These are phyloP conservation scores for Pterostichus madidus DNA, from an alignment of 2,888 invertebrate species.

Conservation along the genomic window DNA sequence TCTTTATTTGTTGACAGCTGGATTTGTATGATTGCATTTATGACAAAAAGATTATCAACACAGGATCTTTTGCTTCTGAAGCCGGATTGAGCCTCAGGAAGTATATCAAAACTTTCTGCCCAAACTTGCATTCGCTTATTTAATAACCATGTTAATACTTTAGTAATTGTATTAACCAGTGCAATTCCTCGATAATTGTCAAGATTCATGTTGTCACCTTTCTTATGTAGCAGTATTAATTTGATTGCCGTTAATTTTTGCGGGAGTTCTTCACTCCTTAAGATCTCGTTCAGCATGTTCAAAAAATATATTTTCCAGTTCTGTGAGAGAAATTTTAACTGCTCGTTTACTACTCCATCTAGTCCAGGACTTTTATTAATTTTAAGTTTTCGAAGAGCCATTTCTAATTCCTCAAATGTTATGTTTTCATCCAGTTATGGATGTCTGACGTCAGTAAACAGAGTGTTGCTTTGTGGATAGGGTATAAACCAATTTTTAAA, in stretches of 20 bases:
- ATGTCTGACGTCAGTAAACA: background rate
- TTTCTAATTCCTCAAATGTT: background rate
- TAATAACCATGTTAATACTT: background rate
- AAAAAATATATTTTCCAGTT: background rate
- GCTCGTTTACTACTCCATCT: background rate
- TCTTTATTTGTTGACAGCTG: background rate
- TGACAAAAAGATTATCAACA: background rate
- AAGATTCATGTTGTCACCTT: background rate
- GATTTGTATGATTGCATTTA: background rate
- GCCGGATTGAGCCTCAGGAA: background rate
- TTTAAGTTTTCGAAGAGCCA: background rate
- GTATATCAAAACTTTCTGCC: background rate
- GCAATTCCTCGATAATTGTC: too few relatives aligned
- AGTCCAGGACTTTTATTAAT: background rate
- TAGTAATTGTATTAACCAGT: background rate
- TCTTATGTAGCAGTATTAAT: background rate
- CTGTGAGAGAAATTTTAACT: background rate
- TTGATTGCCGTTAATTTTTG: background rate
- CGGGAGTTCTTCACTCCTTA: too few relatives aligned
- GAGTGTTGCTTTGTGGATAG: background rate
- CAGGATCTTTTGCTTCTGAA: background rate
- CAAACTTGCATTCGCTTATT: background rate
- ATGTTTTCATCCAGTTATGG: background rate
- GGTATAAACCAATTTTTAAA: background rate
- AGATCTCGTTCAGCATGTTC: too few relatives aligned